These are phyloP conservation scores for Acanthiza pusilla DNA, from an alignment of 2,797 vertebrate species.

Conservation along the genomic window DNA sequence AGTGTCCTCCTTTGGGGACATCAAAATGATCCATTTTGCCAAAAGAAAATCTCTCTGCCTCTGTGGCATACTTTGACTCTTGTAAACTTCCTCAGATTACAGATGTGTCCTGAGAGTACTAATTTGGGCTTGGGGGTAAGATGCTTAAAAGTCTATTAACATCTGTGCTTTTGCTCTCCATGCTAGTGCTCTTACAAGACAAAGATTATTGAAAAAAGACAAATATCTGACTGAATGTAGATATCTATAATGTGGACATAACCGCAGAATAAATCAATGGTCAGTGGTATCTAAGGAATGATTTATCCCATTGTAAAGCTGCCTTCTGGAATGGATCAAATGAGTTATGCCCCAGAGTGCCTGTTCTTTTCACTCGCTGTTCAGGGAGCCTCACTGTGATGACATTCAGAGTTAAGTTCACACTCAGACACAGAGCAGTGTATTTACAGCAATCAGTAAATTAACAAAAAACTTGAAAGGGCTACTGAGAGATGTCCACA, in stretches of 20 bases:
- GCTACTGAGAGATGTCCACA: not conserved
- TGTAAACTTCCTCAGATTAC: not conserved
- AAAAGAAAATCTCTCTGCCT: not conserved
- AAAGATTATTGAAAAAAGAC: not conserved
- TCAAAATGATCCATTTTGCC: not conserved
- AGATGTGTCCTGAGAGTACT: not conserved
- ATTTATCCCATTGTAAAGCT: not conserved
- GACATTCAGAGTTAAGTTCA: not conserved
- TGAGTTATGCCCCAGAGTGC: not conserved
- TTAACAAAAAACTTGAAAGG: not conserved
- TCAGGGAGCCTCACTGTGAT: not conserved
- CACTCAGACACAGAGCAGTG: not conserved
- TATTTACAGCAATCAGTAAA: not conserved
- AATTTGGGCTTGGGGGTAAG: not conserved
- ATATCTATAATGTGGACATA: not conserved
- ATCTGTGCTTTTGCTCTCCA: not conserved
- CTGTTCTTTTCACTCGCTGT: not conserved
- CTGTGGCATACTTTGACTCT: not conserved
- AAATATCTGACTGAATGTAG: not conserved
- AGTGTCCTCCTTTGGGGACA: not conserved
- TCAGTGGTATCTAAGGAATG: not conserved
- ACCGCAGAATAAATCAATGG: not conserved
- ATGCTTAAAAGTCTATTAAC: not conserved
- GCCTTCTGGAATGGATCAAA: not conserved
- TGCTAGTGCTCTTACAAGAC: not conserved